Evolutionary conservation across 2,888 invertebrate genomes (phyloP).

Genomic region (Stenurella melanura): DNA sequence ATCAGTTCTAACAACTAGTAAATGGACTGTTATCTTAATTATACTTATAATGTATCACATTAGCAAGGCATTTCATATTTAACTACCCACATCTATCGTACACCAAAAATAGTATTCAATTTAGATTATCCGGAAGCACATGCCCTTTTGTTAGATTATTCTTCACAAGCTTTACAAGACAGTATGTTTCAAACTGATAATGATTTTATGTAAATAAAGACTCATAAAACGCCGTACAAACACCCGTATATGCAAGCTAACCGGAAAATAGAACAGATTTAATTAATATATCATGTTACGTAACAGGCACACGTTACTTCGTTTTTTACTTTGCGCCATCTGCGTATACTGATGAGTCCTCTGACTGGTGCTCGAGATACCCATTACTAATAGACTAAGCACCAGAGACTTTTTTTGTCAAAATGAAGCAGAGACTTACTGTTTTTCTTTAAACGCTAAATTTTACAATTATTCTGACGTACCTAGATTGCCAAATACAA

Average conservation of each 20-base stretch:
- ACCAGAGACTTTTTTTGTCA: too few species aligned
- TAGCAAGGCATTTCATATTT: neutral
- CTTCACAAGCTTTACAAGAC: slow-evolving; percentile 4
- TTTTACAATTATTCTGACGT: too few species aligned
- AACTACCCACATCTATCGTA: neutral
- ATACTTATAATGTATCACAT: neutral
- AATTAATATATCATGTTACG: slow-evolving; percentile 15
- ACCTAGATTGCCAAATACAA: too few species aligned
- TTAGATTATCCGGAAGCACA: slow-evolving; percentile 19
- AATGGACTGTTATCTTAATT: neutral
- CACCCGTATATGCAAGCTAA: neutral
- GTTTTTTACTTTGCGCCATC: neutral
- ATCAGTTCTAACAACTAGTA: neutral
- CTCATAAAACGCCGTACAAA: slow-evolving; percentile 19
- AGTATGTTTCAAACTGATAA: slow-evolving; percentile 33
- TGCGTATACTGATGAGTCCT: neutral
- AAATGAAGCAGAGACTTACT: too few species aligned
- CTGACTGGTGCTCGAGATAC: neutral
- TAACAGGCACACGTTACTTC: slow-evolving; percentile 2
- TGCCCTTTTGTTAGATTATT: slow-evolving; percentile 33
- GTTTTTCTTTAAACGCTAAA: too few species aligned
- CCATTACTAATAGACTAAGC: neutral
- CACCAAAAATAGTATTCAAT: slow-evolving; percentile 13
- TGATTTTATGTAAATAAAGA: slow-evolving; percentile 32
- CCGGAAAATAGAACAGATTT: slow-evolving; percentile 21